Base-by-base conservation (phyloP, 30 jellyfish, hydroid and myxozoan genomes). In the Sanderia malayensis region DNA sequence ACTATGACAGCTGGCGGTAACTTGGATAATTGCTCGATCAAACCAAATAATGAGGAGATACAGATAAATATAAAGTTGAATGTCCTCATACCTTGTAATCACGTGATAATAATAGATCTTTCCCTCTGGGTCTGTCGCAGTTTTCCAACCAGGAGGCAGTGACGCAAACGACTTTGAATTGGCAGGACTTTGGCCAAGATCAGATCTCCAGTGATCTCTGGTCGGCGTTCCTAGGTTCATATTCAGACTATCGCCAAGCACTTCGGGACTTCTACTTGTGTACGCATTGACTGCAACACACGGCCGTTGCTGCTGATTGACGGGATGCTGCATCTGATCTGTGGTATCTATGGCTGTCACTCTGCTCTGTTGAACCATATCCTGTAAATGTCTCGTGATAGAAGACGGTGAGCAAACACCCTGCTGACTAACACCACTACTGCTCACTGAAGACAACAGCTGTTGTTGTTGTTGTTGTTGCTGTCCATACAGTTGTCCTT, bases 61-160 rank as follows among this genome's bases (percentile, higher is more conserved):
- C n/a, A n/a, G n/a, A n/a, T n/a, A n/a, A n/a, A n/a, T n/a, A n/a
- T n/a, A n/a, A n/a, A n/a, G n/a, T n/a, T n/a, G n/a, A n/a, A n/a
- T n/a, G n/a, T n/a, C n/a, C n/a, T 20, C 86, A 13, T 71, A 90
- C 98, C 98, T 72, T 22, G 98, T 83, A 15, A 73, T 53, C 8
- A 81, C 73, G 64, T 90, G 98, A 63, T 90, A 90, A 73, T 90
- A 90, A 53, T 90, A 90, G 37, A 90, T 63, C 47, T 90, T 82
- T 33, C 98, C 98, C 57, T 90, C 98, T 2, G 98, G 90, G 49
- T 90, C 98, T 23, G 98, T 90, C 11, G 98, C 98, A 2, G 98
- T 83, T 55, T 82, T 82, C 98, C 98, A 90, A 66, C 76, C 55
- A 0, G 94, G 95, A 26, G 98, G 98, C 49, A 90, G 65, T 20